Evolutionary conservation across 2,797 vertebrate species (phyloP), one percentile per base, ranked within the genome.

Genomic region (Lacerta viridis): DNA sequence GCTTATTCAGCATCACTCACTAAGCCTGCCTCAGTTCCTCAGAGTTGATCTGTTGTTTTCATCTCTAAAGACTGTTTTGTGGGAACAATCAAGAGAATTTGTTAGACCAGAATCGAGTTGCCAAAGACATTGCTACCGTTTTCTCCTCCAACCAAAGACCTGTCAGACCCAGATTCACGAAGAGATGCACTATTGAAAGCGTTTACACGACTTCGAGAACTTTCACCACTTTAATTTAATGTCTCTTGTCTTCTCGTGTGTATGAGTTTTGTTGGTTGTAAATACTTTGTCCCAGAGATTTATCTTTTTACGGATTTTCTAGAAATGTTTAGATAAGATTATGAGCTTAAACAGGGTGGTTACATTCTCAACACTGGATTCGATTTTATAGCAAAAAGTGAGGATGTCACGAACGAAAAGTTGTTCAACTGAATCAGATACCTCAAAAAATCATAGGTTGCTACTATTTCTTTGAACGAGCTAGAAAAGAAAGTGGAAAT

Each of bases 281-380:
- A 97, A 97, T 97, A 97, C 93, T 97, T 85, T 94, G 95, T 97
- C 94, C 69, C 69, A 97, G 96, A 97, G 97, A 96, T 97, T 96
- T 97, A 97, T 97, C 97, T 98, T 97, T 97, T 96, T 97, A 97
- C 94, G 94, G 89, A 96, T 96, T 98, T 97, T 97, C 95, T 97
- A 97, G 95, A 94, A 95, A 92, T 85, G 86, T 96, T 95, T 96
- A 94, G 89, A 95, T 96, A 93, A 55, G 89, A 95, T 93, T 91
- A 96, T 94, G 89, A 95, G 92, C 95, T 94, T 93, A 91, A 96
- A 94, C 95, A 96, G 95, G 95, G 94, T 96, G 94, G 94, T 91
- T 41, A 83, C 95, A 93, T 94, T 96, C 89, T 85, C 93, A 94
- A 95, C 95, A 94, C 91, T 93, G 91, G 91, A 93, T 95, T 93